Conservation (phyloP, 2,888 invertebrate genomes). For the Metopia argyrocephala region DNA sequence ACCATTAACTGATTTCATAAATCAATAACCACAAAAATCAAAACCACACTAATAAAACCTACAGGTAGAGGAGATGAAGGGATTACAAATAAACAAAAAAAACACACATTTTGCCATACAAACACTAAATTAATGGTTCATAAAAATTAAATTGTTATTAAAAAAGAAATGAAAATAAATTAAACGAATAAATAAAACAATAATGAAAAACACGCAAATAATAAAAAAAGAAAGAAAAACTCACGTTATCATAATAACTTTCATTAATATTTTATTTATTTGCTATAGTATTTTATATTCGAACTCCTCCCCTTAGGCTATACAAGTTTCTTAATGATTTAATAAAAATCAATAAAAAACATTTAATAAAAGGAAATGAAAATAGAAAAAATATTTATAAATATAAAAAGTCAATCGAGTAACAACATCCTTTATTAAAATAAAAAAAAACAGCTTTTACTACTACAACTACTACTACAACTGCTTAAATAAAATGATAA, state of each 20-base stretch:
- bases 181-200: conserved; percentile 44
- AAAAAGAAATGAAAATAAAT: conserved; percentile 27
- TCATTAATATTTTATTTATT: conserved; percentile 9
- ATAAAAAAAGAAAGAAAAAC: conserved; percentile 19
- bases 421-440: background rate
- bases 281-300: background rate
- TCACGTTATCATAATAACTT: conserved; percentile 13
- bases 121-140: conserved; percentile 53
- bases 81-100: background rate
- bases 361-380: background rate
- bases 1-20: conserved; percentile 44
- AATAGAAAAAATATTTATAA: background rate
- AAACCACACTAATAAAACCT: conserved; percentile 50
- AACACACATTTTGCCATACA: background rate
- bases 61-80: conserved; percentile 6
- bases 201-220: conserved; percentile 21
- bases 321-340: background rate
- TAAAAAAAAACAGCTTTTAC: background rate
- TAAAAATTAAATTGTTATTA: conserved; percentile 58
- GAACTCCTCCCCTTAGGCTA: background rate
- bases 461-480: background rate
- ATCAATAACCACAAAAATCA: conserved; percentile 60
- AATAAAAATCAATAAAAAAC: background rate
- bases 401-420: background rate
- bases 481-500: background rate